Conservation (phyloP, 1,140 invertebrate genomes). For the Brevipalpus yothersi region DNA sequence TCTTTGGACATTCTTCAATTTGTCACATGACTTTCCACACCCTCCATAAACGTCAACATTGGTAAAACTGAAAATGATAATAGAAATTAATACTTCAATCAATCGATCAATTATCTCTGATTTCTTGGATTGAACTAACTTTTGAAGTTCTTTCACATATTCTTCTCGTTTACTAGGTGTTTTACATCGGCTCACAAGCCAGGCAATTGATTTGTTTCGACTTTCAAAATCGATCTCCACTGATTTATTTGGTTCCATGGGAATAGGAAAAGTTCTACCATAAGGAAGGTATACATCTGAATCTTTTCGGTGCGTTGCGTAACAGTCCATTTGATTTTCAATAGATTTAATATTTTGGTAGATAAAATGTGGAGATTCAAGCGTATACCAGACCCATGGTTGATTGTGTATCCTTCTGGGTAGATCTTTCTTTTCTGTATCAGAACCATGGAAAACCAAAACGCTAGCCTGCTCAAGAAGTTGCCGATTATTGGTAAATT, state of each 20-base stretch:
- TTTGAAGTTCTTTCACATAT: constrained; percentile 26
- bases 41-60: constrained; percentile 38
- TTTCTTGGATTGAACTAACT: too few species aligned
- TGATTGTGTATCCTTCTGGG: constrained; percentile 15
- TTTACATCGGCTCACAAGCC: constrained; percentile 37
- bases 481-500: constrained; percentile 4
- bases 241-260: not conserved
- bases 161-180: constrained; percentile 25
- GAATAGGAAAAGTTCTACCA: not conserved
- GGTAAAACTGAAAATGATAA: constrained; percentile 21
- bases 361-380: constrained; percentile 13
- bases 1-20: constrained; percentile 3
- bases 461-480: not conserved
- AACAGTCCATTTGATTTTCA: constrained; percentile 73
- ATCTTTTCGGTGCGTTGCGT: constrained; percentile 73
- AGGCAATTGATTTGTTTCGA: constrained; percentile 22
- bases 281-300: constrained; percentile 34
- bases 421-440: constrained; percentile 12
- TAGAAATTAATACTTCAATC: too few species aligned
- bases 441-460: constrained; percentile 1
- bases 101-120: too few species aligned
- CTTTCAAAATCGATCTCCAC: not conserved
- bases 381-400: constrained; percentile 13
- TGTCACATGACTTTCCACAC: constrained; percentile 22
- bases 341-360: constrained; percentile 18